A percentile compares a stretch with the other conserved stretches of the same genome.
Evolutionary conservation across 2,888 invertebrate species (phyloP).

Genomic region (Agriopis leucophaearia): DNA sequence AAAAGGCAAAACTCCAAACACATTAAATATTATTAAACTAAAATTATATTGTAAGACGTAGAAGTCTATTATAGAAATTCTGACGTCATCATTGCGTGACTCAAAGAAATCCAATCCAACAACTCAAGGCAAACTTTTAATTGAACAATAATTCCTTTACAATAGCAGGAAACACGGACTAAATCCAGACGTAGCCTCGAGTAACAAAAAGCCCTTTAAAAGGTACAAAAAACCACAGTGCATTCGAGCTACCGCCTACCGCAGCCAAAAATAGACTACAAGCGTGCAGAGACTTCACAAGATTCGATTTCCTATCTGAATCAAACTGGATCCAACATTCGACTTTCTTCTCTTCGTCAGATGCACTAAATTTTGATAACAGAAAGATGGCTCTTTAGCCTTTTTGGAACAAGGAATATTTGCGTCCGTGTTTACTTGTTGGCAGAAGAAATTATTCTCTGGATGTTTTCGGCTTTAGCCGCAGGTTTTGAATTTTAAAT

Average conservation of each 20-base stretch:
- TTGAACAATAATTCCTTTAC: slow-evolving; percentile 69
- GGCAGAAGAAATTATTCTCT: slow-evolving; percentile 74
- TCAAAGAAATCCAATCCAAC: slow-evolving; percentile 23
- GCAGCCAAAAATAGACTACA: slow-evolving; percentile 82
- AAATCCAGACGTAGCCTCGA: slow-evolving; percentile 73
- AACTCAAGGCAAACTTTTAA: slow-evolving; percentile 53
- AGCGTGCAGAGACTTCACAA: slow-evolving; percentile 13
- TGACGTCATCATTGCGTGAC: slow-evolving; percentile 19
- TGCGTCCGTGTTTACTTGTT: slow-evolving; percentile 75
- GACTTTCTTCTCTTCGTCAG: background rate
- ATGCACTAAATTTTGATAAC: slow-evolving; percentile 7
- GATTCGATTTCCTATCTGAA: slow-evolving; percentile 26
- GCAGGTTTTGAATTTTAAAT: slow-evolving; percentile 66
- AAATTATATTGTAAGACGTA: background rate
- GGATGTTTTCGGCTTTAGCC: slow-evolving; percentile 62
- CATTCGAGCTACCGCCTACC: slow-evolving; percentile 84
- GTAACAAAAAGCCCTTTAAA: slow-evolving; percentile 73
- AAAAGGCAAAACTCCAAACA: background rate
- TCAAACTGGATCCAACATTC: background rate
- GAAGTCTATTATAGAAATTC: background rate
- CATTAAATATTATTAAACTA: background rate
- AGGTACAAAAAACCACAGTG: slow-evolving; percentile 72
- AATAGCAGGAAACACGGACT: slow-evolving; percentile 81
- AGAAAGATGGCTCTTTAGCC: slow-evolving; percentile 17
- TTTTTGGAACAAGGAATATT: slow-evolving; percentile 35